A percentile compares a stretch with the other conserved stretches of the same genome.
Evolutionary conservation across 92 coral and sea anemone genomes (phyloP).

Genomic region (Epizoanthus ramosus): DNA sequence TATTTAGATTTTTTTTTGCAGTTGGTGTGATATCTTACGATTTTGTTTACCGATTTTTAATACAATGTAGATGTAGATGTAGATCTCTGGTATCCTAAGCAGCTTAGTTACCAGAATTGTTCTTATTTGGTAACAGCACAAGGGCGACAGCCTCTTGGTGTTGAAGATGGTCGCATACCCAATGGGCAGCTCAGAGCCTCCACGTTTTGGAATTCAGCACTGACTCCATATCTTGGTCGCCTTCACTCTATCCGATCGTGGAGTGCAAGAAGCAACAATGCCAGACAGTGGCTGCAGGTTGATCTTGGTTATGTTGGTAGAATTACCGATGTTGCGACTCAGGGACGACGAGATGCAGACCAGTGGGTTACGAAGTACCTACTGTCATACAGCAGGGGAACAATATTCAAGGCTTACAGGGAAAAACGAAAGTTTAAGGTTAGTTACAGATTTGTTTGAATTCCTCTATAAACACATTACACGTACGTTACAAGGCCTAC

Average conservation of each 20-base stretch:
- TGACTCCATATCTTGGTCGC: constrained; percentile 73
- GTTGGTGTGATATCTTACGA: too few species aligned
- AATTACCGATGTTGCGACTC: constrained; percentile 81
- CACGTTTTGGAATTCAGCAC: constrained; percentile 64
- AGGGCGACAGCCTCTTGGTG: constrained; percentile 78
- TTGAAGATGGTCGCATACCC: constrained; percentile 75
- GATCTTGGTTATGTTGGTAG: constrained; percentile 63
- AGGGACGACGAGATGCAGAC: constrained; percentile 83
- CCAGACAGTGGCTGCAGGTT: constrained; percentile 79
- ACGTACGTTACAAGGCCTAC: too few species aligned
- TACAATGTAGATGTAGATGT: too few species aligned
- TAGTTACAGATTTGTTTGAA: background rate
- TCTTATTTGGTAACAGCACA: constrained; percentile 34
- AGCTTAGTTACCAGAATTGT: background rate
- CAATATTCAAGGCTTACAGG: constrained; percentile 66
- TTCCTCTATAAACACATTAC: too few species aligned
- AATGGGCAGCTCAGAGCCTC: constrained; percentile 85
- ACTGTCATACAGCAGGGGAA: constrained; percentile 69
- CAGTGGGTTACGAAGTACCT: constrained; percentile 88
- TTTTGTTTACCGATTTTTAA: too few species aligned
- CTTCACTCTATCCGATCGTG: constrained; percentile 77
- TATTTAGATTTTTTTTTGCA: too few species aligned
- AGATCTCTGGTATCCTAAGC: background rate
- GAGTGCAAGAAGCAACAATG: constrained; percentile 72
- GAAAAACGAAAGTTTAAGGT: constrained; percentile 72